phyloP scores from a whole-genome alignment of 2,113 vertebrate species.

The Tinamus guttatus region DNA sequence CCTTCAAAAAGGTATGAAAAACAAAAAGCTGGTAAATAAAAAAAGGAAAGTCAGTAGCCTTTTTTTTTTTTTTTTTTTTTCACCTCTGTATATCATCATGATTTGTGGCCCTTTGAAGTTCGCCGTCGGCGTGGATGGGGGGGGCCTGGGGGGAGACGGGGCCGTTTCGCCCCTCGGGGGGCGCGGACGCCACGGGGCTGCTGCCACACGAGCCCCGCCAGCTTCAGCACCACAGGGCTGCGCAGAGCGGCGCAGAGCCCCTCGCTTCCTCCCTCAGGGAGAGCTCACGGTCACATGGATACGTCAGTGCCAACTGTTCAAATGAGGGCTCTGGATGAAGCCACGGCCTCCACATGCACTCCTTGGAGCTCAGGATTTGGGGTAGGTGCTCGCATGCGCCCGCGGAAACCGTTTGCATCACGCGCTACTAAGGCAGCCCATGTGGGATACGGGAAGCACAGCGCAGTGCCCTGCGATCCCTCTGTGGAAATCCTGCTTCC shows the following conservation, averaged over 20 bases:
- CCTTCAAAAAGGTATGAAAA: neutral
- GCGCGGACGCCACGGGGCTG: too few species aligned
- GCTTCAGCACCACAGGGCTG: neutral
- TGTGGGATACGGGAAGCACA: neutral
- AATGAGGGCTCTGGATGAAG: neutral
- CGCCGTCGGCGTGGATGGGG: too few species aligned
- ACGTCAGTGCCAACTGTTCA: neutral
- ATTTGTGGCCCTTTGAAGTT: too few species aligned
- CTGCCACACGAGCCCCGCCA: too few species aligned
- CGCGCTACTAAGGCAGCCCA: rapidly evolving
- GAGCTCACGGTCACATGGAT: neutral
- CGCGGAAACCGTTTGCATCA: neutral
- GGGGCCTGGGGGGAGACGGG: too few species aligned
- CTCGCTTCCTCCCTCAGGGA: neutral
- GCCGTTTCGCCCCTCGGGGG: too few species aligned
- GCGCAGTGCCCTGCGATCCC: rapidly evolving
- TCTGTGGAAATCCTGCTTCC: neutral
- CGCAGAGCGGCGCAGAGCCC: neutral
- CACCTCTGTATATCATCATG: too few species aligned
- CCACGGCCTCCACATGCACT: neutral
- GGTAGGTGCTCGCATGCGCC: neutral
- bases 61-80: neutral
- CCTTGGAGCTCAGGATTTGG: neutral
- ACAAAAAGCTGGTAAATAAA: neutral
- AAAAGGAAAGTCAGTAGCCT: too few species aligned